Base-by-base conservation (phyloP, 2,797 vertebrate species). In the Threskiornis aethiopicus region DNA sequence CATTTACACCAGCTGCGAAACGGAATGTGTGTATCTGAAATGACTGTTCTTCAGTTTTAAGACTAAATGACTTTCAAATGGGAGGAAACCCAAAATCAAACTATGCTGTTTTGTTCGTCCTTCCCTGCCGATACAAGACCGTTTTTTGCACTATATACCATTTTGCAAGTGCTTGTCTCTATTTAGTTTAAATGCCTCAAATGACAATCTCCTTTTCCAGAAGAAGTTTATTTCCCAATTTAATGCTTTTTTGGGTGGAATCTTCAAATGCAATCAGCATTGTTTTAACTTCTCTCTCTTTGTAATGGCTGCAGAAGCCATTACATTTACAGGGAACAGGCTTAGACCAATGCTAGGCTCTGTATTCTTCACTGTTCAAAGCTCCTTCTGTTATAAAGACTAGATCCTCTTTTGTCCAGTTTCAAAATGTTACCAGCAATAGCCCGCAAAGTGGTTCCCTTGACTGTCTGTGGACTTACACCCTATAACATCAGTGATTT, bases 11-110 rank as follows among this genome's bases (percentile, higher is more conserved):
- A 94, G 86, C 69, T 86, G 83, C 1, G 5, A 77, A 95, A 86
- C 25, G 33, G 51, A 87, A 24, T 4, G 4, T 13, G 31, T 64
- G 13, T 35, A 51, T 91, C 79, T 84, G 29, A 81, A 94, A 87
- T 62, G 26, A 54, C 11, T 55, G 13, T 54, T 86, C 66, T 83
- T 86, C 79, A 39, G 59, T 93, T 93, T 80, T 37, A 89, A 91
- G 58, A 93, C 73, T 49, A 94, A 90, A 94, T 80, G 35, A 78
- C 69, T 96, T 92, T 75, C 54, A 79, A 90, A 90, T 41, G 54
- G 41, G 64, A 84, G 29, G 61, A 84, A 86, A 79, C 62, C 29
- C 52, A 75, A 86, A 86, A 11, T 25, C 64, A 80, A 92, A 67
- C 2, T 1, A 24, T 29, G 59, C 37, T 81, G 39, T 47, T 94